Evolutionary conservation across 1,140 invertebrate genomes (phyloP), one percentile per base, ranked within the genome.

Genomic region (Leptinotarsa texana): DNA sequence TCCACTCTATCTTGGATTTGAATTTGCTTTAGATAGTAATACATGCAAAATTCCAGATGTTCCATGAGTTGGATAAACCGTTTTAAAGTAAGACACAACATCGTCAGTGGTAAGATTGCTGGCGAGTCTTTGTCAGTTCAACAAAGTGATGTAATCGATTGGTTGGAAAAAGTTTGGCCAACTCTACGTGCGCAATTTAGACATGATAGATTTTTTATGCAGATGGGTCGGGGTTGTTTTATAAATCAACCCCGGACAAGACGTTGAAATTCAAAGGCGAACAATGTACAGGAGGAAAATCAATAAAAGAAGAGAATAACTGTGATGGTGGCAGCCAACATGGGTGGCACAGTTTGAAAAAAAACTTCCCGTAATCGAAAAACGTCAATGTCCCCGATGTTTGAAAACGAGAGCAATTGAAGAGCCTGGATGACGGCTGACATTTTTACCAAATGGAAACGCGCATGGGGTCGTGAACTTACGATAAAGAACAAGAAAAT

Each of bases 191-290:
- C 27, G 70, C 27, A 74, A 1, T 69, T 68, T 70, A 63, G 21
- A 63, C 47, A 74, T 66, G 72, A 73, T 21, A 73, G 1, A 66
- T 73, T 87, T 76, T 87, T 82, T 87, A 87, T 78, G 81, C 79
- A n/a, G 84, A 87, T 76, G 85, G 87, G 80, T 86, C 83, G 3
- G 84, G 81, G 1, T 69, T 87, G 4, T 87, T 87, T 80, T 87
- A 77, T 73, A 82, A 83, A 76, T 76, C 79, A 84, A 27, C 27
- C 5, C 1, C 5, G 27, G 27, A 27, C 42, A 79, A 80, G 76
- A 85, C 84, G 33, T 63, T 78, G 42, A 73, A 66, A 67, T 80
- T 81, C 66, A 85, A 85, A 81, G 76, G 76, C 17, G 80, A 84
- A 47, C 77, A 69, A 48, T 86, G 84, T 73, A 21, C 33, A 42